Evolutionary conservation across 2,888 invertebrate genomes (phyloP).

Genomic region (Microctonus hyperodae): DNA sequence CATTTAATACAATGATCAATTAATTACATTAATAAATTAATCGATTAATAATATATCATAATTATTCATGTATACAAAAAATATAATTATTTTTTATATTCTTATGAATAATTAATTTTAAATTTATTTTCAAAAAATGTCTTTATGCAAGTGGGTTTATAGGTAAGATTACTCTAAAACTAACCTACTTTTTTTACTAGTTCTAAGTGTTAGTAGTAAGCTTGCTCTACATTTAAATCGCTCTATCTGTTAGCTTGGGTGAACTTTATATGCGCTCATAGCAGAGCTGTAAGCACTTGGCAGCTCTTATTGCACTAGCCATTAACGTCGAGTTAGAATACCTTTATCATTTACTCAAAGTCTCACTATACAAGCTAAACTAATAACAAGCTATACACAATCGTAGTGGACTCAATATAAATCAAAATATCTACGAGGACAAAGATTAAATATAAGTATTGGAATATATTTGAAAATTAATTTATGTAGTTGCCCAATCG

Average conservation of each 20-base stretch:
- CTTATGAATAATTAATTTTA: background rate
- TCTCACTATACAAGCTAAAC: slow-evolving; percentile 1
- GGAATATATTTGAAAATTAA: background rate
- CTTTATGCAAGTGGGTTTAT: slow-evolving; percentile 15
- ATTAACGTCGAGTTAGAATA: slow-evolving; percentile 23
- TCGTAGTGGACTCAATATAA: slow-evolving; percentile 3
- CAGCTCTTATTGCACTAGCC: slow-evolving; percentile 17
- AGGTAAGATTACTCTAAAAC: slow-evolving; percentile 21
- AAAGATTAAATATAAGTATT: background rate
- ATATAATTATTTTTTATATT: too few species aligned
- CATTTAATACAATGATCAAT: too few species aligned
- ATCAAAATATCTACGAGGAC: background rate
- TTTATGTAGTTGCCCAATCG: background rate
- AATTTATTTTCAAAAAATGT: background rate
- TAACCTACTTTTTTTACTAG: slow-evolving; percentile 22
- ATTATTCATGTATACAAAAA: too few species aligned
- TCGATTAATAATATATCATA: too few species aligned
- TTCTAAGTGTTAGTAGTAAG: slow-evolving; percentile 1
- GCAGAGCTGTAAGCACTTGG: slow-evolving; percentile 14
- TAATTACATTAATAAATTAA: too few species aligned
- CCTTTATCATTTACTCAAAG: slow-evolving; percentile 20
- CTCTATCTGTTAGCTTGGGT: slow-evolving; percentile 18
- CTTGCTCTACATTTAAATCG: slow-evolving; percentile 14
- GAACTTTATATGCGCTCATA: slow-evolving; percentile 1
- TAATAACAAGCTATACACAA: background rate